Evolutionary conservation across 2,888 invertebrate species (phyloP).

Genomic region (Ophraella communa): DNA sequence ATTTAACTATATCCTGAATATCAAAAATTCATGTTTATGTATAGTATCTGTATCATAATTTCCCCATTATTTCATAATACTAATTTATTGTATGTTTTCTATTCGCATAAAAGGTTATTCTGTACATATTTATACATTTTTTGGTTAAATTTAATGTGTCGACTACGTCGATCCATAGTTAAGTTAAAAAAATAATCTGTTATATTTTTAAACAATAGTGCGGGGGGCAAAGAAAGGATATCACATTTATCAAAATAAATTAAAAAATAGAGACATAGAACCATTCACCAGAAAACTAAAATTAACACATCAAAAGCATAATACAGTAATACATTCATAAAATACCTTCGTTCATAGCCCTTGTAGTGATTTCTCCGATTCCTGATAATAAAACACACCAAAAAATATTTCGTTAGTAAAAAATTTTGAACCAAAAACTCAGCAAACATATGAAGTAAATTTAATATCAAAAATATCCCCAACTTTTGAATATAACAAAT

Average conservation of each 20-base stretch:
- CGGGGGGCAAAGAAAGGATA: background rate
- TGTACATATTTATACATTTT: background rate
- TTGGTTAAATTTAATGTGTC: background rate
- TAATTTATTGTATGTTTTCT: slow-evolving; percentile 1
- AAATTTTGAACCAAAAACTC: slow-evolving; percentile 7
- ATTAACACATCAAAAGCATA: slow-evolving; percentile 39
- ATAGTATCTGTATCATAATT: too few relatives aligned
- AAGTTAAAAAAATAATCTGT: too few relatives aligned
- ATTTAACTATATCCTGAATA: too few relatives aligned
- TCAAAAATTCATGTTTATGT: too few relatives aligned
- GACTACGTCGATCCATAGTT: too few relatives aligned
- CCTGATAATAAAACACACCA: slow-evolving; percentile 34
- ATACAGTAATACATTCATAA: slow-evolving; percentile 31
- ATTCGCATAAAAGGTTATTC: background rate
- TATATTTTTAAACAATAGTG: slow-evolving; percentile 17
- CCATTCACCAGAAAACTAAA: slow-evolving; percentile 27
- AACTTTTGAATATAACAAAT: too few relatives aligned
- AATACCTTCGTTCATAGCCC: slow-evolving; percentile 41
- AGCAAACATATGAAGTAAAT: too few relatives aligned
- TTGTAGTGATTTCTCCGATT: slow-evolving; percentile 39
- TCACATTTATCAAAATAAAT: background rate
- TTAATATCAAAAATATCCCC: too few relatives aligned
- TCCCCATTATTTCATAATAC: too few relatives aligned
- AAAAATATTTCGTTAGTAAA: slow-evolving; percentile 15
- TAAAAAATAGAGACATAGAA: slow-evolving; percentile 24